These are phyloP conservation scores for Myotis pilosus DNA, from an alignment of 2,797 vertebrate species.

Conservation along the genomic window DNA sequence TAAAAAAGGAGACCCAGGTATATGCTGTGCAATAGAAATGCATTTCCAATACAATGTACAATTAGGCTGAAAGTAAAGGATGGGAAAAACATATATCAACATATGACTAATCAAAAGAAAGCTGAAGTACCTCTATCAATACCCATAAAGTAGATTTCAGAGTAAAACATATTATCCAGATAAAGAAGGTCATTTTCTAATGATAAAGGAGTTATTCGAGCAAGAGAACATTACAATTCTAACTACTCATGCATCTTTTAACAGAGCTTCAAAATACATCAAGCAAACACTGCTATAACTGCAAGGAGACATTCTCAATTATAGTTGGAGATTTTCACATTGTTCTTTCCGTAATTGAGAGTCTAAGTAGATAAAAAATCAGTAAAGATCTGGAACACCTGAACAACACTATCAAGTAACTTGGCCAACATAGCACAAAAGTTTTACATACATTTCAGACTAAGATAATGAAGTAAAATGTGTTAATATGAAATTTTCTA, in stretches of 20 bases:
- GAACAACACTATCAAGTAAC: neutral
- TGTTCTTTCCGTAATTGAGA: neutral
- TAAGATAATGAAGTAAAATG: neutral
- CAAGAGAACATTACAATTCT: neutral
- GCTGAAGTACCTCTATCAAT: neutral
- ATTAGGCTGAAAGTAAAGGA: neutral
- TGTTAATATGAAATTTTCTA: neutral
- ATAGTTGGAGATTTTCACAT: neutral
- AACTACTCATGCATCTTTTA: neutral
- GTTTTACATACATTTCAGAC: neutral
- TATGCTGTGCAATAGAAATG: neutral
- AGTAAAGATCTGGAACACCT: neutral
- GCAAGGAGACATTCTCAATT: neutral
- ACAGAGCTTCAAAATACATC: neutral
- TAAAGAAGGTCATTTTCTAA: neutral
- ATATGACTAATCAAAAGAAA: neutral
- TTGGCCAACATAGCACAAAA: neutral
- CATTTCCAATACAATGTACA: neutral
- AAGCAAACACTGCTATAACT: neutral
- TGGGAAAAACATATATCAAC: neutral
- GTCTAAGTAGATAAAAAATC: neutral
- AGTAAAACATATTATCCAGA: neutral
- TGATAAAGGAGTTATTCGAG: neutral
- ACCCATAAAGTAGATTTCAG: neutral
- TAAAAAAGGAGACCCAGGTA: neutral